A percentile compares a stretch with the other conserved stretches of the same genome.
Evolutionary conservation across 2,888 invertebrate species (phyloP).

Genomic region (Argyresthia goedartella): DNA sequence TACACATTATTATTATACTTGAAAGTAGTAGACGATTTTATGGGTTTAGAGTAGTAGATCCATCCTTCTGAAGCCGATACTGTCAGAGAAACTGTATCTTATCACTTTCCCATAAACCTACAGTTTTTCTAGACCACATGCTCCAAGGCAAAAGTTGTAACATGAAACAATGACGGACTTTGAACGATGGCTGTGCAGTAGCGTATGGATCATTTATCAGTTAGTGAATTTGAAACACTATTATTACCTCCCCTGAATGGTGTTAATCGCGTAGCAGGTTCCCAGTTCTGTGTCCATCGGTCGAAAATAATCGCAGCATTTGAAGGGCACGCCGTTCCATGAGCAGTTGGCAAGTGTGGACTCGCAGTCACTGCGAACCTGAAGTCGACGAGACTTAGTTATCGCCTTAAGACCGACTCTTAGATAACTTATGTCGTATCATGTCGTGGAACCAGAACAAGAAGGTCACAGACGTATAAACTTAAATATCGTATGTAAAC

Average conservation of each 20-base stretch:
- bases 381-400: neutral
- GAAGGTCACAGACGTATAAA: too few relatives aligned
- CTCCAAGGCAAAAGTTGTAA: neutral
- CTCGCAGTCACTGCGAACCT: slow-evolving; percentile 71
- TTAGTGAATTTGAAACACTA: too few relatives aligned
- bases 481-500: too few relatives aligned
- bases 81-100: too few relatives aligned
- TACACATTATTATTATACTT: too few relatives aligned
- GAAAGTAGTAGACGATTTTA: too few relatives aligned
- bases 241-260: slow-evolving; percentile 69
- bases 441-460: too few relatives aligned
- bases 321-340: slow-evolving; percentile 73
- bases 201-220: too few relatives aligned
- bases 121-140: neutral
- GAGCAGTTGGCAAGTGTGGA: slow-evolving; percentile 69
- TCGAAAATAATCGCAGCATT: slow-evolving; percentile 76
- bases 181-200: neutral
- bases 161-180: neutral
- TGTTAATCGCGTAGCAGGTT: slow-evolving; percentile 75
- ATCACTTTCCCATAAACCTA: too few relatives aligned
- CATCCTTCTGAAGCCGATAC: too few relatives aligned
- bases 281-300: slow-evolving; percentile 77
- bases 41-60: too few relatives aligned
- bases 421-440: too few relatives aligned
- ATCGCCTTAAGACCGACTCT: neutral